Percentiles rank a stretch among this genome's conserved stretches.
Conservation (phyloP, 1,140 invertebrate species). For the Brachystomella parvula region DNA sequence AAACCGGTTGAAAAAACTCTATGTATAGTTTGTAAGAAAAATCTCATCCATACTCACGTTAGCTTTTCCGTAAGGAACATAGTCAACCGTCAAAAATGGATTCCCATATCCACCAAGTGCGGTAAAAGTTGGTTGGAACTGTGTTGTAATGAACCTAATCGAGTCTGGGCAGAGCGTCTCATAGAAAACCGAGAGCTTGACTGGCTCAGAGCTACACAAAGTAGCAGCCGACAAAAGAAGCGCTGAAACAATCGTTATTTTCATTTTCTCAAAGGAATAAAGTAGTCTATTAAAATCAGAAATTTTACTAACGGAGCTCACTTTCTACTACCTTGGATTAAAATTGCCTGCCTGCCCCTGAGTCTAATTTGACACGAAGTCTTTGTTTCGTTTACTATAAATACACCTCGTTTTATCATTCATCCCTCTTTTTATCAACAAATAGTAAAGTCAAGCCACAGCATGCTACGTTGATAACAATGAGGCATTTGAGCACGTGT, state of each 20-base stretch:
- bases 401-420: too few species aligned
- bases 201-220: background rate
- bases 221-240: background rate
- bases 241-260: background rate
- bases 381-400: background rate
- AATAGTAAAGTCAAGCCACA: too few species aligned
- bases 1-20: too few species aligned
- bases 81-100: conserved; percentile 22
- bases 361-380: background rate
- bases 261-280: background rate
- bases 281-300: background rate
- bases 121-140: conserved; percentile 16
- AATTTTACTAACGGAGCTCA: too few species aligned
- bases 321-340: too few species aligned
- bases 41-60: background rate
- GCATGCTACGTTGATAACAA: too few species aligned
- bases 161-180: conserved; percentile 28
- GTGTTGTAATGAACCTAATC: conserved; percentile 25
- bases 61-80: conserved; percentile 28
- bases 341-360: too few species aligned
- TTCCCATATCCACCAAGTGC: conserved; percentile 23
- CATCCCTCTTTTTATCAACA: too few species aligned
- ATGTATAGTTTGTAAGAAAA: background rate
- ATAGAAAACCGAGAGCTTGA: conserved; percentile 25
- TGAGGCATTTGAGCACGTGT: too few species aligned